Evolutionary conservation across 2,888 invertebrate species (phyloP), one percentile per base, ranked within the genome.

Genomic region (Escarpia spicata): DNA sequence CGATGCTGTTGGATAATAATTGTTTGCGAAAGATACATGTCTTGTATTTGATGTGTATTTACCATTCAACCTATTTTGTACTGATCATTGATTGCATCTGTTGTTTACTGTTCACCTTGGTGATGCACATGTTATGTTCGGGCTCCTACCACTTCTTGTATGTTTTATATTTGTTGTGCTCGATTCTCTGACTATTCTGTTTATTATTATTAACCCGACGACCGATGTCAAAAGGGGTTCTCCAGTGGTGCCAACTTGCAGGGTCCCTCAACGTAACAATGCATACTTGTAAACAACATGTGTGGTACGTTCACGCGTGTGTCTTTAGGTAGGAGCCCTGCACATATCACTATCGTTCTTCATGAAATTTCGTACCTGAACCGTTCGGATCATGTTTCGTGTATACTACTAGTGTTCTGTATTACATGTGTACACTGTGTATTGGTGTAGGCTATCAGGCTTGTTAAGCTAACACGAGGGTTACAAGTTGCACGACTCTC

Each of bases 1-100:
- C 26, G 75, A 75, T 75, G 75, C 75, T 75, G 75, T 75, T 75
- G 75, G 75, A 75, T 75, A 75, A 26, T 75, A 75, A 75, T n/a
- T 75, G 52, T 52, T 52, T 52, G 75, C 75, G 75, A 75, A 75
- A 75, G 75, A 75, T 75, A 75, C 75, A 26, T 75, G 75, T 75
- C 75, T 75, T 75, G 75, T 75, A 75, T 75, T 75, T 75, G 75
- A 75, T 75, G 75, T 26, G 19, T 75, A 75, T 75, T 52, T 75
- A 75, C 75, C 26, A 75, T 75, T 75, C 75, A 75, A n/a, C 75
- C 75, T 75, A 75, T 75, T 75, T 75, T 75, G 75, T 75, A 75
- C 26, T 75, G 75, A 75, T 75, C 26, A 26, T 75, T 75, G 75
- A 75, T 75, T 75, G 75, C 75, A 6, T 75, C 75, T 75, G 60